phyloP scores from a whole-genome alignment of 2,113 vertebrate species.

The Sapajus apella region DNA sequence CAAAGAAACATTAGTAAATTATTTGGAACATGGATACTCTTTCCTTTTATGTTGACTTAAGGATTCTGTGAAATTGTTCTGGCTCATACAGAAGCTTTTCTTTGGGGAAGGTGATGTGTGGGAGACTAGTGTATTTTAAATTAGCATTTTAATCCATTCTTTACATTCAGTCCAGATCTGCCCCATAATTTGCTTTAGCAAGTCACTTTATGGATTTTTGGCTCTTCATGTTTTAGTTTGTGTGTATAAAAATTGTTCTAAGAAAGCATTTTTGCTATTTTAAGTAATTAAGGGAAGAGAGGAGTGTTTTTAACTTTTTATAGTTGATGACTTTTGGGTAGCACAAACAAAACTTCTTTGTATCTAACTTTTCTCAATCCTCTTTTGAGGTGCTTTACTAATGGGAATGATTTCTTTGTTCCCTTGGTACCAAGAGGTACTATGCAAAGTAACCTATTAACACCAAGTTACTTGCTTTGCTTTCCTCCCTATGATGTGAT shows the following conservation, averaged over 20 bases:
- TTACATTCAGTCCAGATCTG: constrained; percentile 48
- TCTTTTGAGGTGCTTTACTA: constrained; percentile 66
- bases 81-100: constrained; percentile 52
- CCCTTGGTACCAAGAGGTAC: constrained; percentile 47
- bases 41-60: constrained; percentile 52
- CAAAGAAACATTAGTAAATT: constrained; percentile 62
- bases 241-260: constrained; percentile 56
- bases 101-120: constrained; percentile 56
- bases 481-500: constrained; percentile 38
- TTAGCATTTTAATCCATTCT: constrained; percentile 43
- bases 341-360: constrained; percentile 58
- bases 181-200: constrained; percentile 60
- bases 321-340: constrained; percentile 62
- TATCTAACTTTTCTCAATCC: constrained; percentile 55
- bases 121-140: constrained; percentile 37
- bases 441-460: constrained; percentile 24
- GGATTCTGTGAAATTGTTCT: constrained; percentile 62
- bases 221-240: constrained; percentile 63
- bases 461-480: constrained; percentile 55
- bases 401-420: constrained; percentile 52
- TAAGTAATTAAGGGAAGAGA: constrained; percentile 56
- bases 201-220: constrained; percentile 65
- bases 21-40: constrained; percentile 53
- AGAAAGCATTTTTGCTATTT: constrained; percentile 70
- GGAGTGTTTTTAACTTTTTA: constrained; percentile 65